phyloP scores from a whole-genome alignment of 1,140 invertebrate species.

The Chelonus insularis region DNA sequence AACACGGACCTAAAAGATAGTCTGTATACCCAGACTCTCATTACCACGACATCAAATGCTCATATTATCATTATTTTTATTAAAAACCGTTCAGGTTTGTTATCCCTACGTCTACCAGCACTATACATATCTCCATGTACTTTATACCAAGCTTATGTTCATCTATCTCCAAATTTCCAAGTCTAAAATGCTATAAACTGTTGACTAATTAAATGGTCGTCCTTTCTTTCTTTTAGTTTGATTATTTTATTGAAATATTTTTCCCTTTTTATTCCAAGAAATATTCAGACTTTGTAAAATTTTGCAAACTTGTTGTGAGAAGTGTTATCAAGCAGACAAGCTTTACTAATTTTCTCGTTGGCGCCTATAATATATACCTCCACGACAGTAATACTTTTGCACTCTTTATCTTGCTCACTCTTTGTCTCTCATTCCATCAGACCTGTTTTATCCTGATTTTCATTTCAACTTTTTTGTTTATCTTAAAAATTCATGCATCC shows the following conservation, averaged over 20 bases:
- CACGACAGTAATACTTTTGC: conserved; percentile 1
- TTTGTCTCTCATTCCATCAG: conserved; percentile 14
- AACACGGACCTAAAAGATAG: conserved; percentile 53
- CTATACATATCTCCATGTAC: conserved; percentile 5
- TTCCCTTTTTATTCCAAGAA: not conserved
- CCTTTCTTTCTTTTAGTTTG: no score
- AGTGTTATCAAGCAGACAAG: conserved; percentile 20
- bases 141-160: not conserved
- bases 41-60: conserved; percentile 58
- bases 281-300: not conserved
- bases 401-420: conserved; percentile 16
- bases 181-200: no score
- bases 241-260: not conserved
- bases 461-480: conserved; percentile 9
- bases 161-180: not conserved
- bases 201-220: no score
- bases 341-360: conserved; percentile 29
- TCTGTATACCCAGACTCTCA: conserved; percentile 46
- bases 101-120: conserved; percentile 9
- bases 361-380: conserved; percentile 21
- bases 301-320: conserved; percentile 13
- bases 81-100: conserved; percentile 45
- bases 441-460: conserved; percentile 1
- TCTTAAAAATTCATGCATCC: not conserved
- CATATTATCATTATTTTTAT: conserved; percentile 60